Conservation (phyloP, 2,113 vertebrate species). For the Siniperca knerii region DNA sequence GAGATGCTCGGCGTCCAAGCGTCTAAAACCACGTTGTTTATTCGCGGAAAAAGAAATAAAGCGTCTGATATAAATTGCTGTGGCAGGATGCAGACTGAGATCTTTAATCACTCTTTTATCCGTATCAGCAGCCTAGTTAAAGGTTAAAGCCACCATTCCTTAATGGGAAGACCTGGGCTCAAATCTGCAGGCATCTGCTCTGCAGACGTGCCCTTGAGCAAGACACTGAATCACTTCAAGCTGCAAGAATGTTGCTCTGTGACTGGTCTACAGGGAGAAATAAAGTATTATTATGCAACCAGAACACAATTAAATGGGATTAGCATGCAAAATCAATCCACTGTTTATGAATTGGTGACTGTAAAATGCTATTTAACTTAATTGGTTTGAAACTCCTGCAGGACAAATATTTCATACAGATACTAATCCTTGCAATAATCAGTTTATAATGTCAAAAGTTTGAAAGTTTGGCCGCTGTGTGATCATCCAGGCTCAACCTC, state of each 20-base stretch:
- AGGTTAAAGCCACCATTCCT: conserved; percentile 39
- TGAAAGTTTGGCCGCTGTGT: conserved; percentile 1
- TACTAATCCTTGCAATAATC: conserved; percentile 27
- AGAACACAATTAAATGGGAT: conserved; percentile 47
- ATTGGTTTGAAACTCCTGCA: conserved; percentile 50
- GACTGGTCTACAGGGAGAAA: conserved; percentile 19
- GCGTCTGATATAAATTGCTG: conserved; percentile 53
- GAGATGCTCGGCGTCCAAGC: conserved; percentile 86
- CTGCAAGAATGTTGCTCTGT: conserved; percentile 9
- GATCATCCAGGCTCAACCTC: conserved; percentile 4
- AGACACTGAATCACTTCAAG: not conserved
- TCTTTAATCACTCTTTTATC: conserved; percentile 62
- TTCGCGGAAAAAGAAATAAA: conserved; percentile 65
- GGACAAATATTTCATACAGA: conserved; percentile 19
- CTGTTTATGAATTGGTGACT: conserved; percentile 48
- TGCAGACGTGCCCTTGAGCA: conserved; percentile 43
- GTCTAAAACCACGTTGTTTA: conserved; percentile 83
- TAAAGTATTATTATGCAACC: conserved; percentile 40
- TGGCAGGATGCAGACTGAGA: conserved; percentile 61
- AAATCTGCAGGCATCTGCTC: conserved; percentile 19
- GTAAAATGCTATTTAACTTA: conserved; percentile 50
- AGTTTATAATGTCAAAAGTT: conserved; percentile 15
- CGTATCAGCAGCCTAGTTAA: conserved; percentile 31
- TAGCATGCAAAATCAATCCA: conserved; percentile 47
- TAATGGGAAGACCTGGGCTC: conserved; percentile 5